phyloP scores from a whole-genome alignment of 2,797 vertebrate species.

The Xenops minutus region DNA sequence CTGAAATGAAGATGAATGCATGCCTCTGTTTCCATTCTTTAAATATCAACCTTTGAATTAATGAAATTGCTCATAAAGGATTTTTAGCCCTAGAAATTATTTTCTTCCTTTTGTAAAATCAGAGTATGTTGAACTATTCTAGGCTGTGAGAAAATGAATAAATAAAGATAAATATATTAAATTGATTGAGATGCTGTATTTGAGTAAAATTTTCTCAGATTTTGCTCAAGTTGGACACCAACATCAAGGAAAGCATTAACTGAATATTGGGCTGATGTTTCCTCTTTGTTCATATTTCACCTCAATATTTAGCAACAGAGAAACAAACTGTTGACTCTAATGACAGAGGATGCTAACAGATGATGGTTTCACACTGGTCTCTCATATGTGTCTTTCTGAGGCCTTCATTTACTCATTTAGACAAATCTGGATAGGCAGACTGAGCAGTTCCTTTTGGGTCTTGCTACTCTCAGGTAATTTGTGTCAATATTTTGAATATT shows the following conservation, averaged over 20 bases:
- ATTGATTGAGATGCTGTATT: neutral
- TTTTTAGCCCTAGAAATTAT: neutral
- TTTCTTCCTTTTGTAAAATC: neutral
- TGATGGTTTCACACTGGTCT: neutral
- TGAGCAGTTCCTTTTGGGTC: neutral
- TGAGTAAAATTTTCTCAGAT: neutral
- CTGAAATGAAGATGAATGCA: neutral
- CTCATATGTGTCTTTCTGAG: neutral
- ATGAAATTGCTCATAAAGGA: neutral
- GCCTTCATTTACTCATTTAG: neutral
- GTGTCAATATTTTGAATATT: neutral
- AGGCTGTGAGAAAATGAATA: neutral
- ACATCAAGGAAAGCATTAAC: neutral
- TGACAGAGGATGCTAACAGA: neutral
- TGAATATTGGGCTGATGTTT: neutral
- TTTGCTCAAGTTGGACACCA: neutral
- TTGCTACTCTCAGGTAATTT: neutral
- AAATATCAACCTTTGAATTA: neutral
- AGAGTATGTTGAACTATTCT: neutral
- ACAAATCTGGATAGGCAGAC: neutral
- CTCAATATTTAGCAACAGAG: neutral
- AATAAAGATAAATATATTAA: neutral
- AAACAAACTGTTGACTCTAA: neutral
- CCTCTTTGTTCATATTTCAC: neutral
- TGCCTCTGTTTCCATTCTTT: neutral